Evolutionary conservation across 2,113 vertebrate genomes (phyloP).

Genomic region (Galbula dea): DNA sequence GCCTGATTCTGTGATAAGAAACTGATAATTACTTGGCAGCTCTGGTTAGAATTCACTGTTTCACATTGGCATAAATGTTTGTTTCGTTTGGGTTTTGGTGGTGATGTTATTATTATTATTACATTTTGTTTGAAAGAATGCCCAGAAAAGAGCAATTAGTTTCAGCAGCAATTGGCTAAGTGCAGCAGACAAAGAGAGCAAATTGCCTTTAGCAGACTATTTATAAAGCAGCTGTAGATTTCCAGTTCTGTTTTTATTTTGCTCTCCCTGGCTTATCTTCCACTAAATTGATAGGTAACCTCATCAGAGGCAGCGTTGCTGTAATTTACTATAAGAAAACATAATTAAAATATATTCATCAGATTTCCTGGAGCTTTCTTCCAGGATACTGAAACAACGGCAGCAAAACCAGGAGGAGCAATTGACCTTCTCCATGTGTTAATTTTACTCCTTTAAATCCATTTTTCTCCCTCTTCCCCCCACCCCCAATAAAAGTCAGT

Average conservation of each 20-base stretch:
- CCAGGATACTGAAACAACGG: not conserved
- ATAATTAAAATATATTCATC: slow-evolving; percentile 48
- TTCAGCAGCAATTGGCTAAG: slow-evolving; percentile 49
- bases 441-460: not conserved
- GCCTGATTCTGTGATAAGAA: not conserved
- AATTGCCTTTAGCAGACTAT: slow-evolving; percentile 56
- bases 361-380: slow-evolving; percentile 12
- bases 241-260: slow-evolving; percentile 33
- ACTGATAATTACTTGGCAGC: not conserved
- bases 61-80: not conserved
- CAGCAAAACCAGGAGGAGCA: not conserved
- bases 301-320: not conserved
- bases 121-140: not conserved
- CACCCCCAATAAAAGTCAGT: not conserved
- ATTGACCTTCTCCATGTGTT: not conserved
- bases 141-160: slow-evolving; percentile 63
- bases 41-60: slow-evolving; percentile 29
- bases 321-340: slow-evolving; percentile 12
- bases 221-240: slow-evolving; percentile 62
- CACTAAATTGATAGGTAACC: not conserved
- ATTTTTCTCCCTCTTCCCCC: not conserved
- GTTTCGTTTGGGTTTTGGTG: not conserved
- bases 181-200: slow-evolving; percentile 57
- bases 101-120: not conserved
- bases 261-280: slow-evolving; percentile 17